These are phyloP conservation scores for Anguilla marmorata DNA, from an alignment of 2,797 vertebrate genomes.

Conservation along the genomic window DNA sequence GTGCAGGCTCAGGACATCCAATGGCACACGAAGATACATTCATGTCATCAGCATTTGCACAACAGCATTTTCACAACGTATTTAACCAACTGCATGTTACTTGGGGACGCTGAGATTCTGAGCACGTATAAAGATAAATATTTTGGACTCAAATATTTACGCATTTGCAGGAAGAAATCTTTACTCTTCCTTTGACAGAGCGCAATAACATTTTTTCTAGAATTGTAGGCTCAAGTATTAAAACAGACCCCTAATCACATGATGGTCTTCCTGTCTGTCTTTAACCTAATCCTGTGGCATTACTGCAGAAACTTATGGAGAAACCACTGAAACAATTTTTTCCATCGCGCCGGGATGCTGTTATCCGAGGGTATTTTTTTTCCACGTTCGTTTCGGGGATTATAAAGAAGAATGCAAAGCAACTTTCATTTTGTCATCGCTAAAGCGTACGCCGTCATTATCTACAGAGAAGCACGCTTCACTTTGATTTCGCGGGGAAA, in stretches of 20 bases:
- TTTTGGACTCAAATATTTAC: background rate
- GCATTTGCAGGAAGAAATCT: background rate
- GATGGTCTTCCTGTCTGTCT: background rate
- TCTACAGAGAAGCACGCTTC: background rate
- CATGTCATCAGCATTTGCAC: background rate
- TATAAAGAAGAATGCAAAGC: background rate
- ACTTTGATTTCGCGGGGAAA: background rate
- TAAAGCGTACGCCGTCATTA: background rate
- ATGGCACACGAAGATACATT: background rate
- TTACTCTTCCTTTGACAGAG: background rate
- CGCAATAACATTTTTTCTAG: background rate
- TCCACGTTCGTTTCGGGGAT: background rate
- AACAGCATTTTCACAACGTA: background rate
- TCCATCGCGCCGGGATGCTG: background rate
- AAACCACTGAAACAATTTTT: background rate
- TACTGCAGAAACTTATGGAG: background rate
- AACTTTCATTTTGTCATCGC: constrained; percentile 3
- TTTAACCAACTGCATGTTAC: background rate
- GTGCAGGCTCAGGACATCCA: background rate
- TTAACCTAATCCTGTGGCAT: background rate
- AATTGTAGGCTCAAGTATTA: background rate
- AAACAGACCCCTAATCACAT: background rate
- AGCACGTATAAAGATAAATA: background rate
- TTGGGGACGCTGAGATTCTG: background rate
- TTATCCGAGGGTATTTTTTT: background rate